These are phyloP conservation scores for Diachasmimorpha longicaudata DNA, from an alignment of 1,140 invertebrate species.

Conservation along the genomic window DNA sequence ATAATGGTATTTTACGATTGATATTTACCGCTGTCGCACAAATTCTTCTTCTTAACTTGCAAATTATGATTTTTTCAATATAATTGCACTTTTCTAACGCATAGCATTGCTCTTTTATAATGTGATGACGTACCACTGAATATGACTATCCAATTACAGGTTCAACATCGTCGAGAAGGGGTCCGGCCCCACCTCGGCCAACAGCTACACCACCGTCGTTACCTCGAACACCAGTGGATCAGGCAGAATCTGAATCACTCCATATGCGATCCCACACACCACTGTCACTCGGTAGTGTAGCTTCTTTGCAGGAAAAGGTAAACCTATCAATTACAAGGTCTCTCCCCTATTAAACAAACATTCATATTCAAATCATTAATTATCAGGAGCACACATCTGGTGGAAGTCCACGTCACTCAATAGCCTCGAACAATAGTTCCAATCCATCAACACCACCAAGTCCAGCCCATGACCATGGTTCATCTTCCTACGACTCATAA, in stretches of 20 bases:
- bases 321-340: slow-evolving; percentile 9
- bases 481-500: slow-evolving; percentile 72
- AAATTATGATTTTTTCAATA: too few relatives aligned
- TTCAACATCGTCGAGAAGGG: slow-evolving; percentile 60
- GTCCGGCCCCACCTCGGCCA: slow-evolving; percentile 63
- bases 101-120: too few relatives aligned
- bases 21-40: neutral
- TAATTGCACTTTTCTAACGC: too few relatives aligned
- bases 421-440: slow-evolving; percentile 82
- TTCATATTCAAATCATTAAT: neutral
- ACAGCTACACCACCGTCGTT: slow-evolving; percentile 64
- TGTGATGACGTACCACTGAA: too few relatives aligned
- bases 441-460: slow-evolving; percentile 79
- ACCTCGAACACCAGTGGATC: slow-evolving; percentile 63
- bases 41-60: too few relatives aligned
- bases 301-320: slow-evolving; percentile 76
- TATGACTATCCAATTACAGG: slow-evolving; percentile 40
- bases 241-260: slow-evolving; percentile 60
- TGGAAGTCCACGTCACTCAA: slow-evolving; percentile 75
- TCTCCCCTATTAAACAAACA: too few relatives aligned
- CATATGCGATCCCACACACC: slow-evolving; percentile 70
- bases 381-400: slow-evolving; percentile 61
- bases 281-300: slow-evolving; percentile 74
- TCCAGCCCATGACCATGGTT: slow-evolving; percentile 75
- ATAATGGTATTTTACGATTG: slow-evolving; percentile 56